Evolutionary conservation across 2,113 vertebrate species (phyloP).

Genomic region (Pipra filicauda): DNA sequence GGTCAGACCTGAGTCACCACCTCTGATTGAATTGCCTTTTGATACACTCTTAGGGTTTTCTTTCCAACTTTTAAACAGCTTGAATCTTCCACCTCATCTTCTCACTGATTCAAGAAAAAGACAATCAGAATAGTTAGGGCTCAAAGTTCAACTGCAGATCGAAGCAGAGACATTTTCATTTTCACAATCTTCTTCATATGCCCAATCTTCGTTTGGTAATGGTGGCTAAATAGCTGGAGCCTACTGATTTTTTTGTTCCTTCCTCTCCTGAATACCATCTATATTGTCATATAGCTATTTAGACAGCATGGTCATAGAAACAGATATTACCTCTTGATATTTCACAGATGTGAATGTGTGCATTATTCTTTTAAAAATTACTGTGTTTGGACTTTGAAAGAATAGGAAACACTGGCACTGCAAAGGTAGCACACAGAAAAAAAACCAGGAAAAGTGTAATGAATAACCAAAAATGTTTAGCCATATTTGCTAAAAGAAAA

Average conservation of each 20-base stretch:
- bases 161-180: neutral
- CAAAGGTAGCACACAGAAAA: neutral
- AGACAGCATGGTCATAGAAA: neutral
- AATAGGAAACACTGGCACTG: neutral
- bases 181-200: neutral
- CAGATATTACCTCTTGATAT: neutral
- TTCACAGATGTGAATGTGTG: neutral
- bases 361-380: neutral
- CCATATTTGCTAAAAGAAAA: neutral
- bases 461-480: neutral
- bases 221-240: neutral
- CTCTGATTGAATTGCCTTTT: neutral
- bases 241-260: neutral
- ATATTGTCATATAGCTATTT: neutral
- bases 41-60: neutral
- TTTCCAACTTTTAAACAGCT: neutral
- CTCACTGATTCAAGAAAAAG: neutral
- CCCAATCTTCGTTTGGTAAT: neutral
- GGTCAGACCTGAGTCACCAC: neutral
- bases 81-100: neutral
- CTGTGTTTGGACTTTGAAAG: neutral
- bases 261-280: neutral
- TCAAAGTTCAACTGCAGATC: neutral
- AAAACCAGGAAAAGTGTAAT: neutral
- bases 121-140: neutral